phyloP scores from a whole-genome alignment of 1,140 invertebrate species.

The Drosophila sturtevanti region DNA sequence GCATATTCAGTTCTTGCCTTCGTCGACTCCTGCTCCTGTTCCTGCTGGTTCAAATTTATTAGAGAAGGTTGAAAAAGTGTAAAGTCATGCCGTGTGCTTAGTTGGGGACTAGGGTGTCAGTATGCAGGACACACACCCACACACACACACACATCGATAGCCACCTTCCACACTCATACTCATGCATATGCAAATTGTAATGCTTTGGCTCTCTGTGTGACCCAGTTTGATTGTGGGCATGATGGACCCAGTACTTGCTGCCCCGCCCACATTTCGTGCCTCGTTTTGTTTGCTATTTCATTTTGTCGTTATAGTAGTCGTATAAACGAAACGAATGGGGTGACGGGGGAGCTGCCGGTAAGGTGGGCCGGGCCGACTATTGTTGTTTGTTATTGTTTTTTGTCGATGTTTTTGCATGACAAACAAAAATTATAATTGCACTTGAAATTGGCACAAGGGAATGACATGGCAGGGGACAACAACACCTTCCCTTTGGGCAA shows the following conservation, averaged over 20 bases:
- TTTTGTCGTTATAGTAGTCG: constrained; percentile 36
- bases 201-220: constrained; percentile 56
- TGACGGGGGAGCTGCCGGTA: neutral
- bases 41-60: constrained; percentile 59
- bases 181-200: constrained; percentile 77
- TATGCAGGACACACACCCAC: constrained; percentile 47
- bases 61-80: constrained; percentile 71
- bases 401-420: constrained; percentile 71
- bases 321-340: neutral
- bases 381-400: constrained; percentile 60
- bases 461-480: neutral
- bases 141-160: neutral
- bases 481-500: constrained; percentile 1
- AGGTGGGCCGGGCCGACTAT: constrained; percentile 15
- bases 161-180: constrained; percentile 21
- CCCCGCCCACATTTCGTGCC: constrained; percentile 37
- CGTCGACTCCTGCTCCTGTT: constrained; percentile 1
- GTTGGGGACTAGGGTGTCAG: constrained; percentile 1
- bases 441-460: constrained; percentile 66
- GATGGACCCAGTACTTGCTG: constrained; percentile 22
- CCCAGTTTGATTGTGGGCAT: constrained; percentile 76
- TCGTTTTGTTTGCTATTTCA: constrained; percentile 52
- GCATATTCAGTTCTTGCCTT: constrained; percentile 54
- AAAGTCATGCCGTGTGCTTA: constrained; percentile 50
- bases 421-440: constrained; percentile 80